phyloP scores from a whole-genome alignment of 2,888 invertebrate species.

The Pristionchus maxplancki region DNA sequence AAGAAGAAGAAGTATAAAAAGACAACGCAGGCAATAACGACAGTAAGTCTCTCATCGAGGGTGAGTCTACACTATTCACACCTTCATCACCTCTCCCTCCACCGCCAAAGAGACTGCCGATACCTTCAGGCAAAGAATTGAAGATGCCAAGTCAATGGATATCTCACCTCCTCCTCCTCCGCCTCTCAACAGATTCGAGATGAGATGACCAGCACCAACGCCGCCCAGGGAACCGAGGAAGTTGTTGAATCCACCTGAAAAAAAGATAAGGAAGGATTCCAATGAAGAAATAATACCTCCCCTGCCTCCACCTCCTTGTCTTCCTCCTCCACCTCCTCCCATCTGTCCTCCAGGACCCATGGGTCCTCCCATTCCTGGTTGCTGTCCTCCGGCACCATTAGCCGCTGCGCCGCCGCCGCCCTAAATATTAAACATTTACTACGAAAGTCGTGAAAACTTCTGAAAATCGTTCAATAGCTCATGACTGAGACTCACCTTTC shows the following conservation, averaged over 20 bases:
- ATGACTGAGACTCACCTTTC: constrained; percentile 55
- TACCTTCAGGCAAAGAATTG: background rate
- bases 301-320: constrained; percentile 42
- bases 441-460: background rate
- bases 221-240: constrained; percentile 51
- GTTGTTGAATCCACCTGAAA: constrained; percentile 27
- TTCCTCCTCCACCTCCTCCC: constrained; percentile 46
- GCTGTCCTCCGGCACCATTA: background rate
- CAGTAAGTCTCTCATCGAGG: background rate
- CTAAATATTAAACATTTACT: background rate
- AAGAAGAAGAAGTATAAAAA: background rate
- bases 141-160: background rate
- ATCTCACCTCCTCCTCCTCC: constrained; percentile 35
- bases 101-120: constrained; percentile 52
- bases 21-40: background rate
- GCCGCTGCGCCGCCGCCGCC: constrained; percentile 19
- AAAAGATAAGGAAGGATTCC: background rate
- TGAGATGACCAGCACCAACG: constrained; percentile 42
- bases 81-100: constrained; percentile 53
- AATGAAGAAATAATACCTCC: background rate
- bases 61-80: constrained; percentile 45
- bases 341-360: constrained; percentile 42
- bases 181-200: constrained; percentile 41
- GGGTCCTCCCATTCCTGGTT: constrained; percentile 9
- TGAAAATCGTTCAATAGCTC: no score